Base-by-base conservation (phyloP, 2,888 invertebrate genomes). In the Tetranychus truncatus region DNA sequence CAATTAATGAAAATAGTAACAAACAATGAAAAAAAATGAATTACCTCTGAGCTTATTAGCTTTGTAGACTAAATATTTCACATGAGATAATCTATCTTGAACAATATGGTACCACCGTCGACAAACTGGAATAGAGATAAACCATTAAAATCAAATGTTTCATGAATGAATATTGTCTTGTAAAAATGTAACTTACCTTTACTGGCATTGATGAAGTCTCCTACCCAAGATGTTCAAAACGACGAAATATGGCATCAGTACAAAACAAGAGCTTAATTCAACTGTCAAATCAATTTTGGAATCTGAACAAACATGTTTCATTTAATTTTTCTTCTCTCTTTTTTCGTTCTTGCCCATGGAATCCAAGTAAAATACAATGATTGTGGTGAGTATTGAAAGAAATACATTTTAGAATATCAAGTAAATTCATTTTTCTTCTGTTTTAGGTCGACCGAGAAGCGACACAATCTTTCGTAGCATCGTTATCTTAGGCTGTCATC, bases 351-450 rank as follows among this genome's bases (percentile, higher is more conserved):
- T 20, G 9, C 34, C 34, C n/a, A 69, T 24, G 34, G 21, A 24
- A 69, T 69, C 20, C 20, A 20, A 69, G 34, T 69, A 20, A 20
- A 20, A 24, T 69, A 69, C 21, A 24, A 69, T 69, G 69, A 69
- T 69, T 69, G 69, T 69, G 69, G 69, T 69, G 4, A 69, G 69
- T 20, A 69, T 11, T 69, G 21, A 69, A 21, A 24, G 55, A 15
- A 15, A 55, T 15, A 15, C 55, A 55, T 55, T 55, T 15, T 9
- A 55, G 15, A 34, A 34, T 34, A 34, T 34, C 34, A 34, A 34
- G 34, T 15, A 55, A 24, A 55, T 55, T 55, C 3, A 55, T 1
- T 55, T 0, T 9, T 55, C 7, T 6, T 55, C 55, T 55, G 11
- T 55, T 15, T 11, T 55, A 55, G 55, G 55, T 55, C 9, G 15